These are phyloP conservation scores for Macquaria australasica DNA, from an alignment of 2,113 vertebrate species.

Conservation along the genomic window DNA sequence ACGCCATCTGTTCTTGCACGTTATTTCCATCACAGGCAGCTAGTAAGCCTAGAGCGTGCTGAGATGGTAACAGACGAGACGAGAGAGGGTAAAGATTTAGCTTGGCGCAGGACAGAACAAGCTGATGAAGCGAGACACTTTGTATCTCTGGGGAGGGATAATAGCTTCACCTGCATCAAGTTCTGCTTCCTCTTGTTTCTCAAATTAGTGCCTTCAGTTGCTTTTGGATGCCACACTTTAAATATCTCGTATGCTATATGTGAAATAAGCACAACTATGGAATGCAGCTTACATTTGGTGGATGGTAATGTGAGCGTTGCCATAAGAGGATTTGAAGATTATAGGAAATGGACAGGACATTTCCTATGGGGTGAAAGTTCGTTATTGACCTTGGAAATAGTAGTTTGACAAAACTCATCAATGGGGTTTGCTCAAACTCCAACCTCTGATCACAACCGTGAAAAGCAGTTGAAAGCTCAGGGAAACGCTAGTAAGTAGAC, in stretches of 20 bases:
- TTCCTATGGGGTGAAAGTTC: background rate
- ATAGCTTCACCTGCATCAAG: constrained; percentile 36
- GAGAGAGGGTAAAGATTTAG: constrained; percentile 53
- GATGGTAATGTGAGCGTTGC: background rate
- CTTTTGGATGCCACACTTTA: constrained; percentile 42
- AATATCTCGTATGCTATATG: constrained; percentile 21
- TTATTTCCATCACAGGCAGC: constrained; percentile 60
- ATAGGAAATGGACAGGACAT: background rate
- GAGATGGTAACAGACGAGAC: constrained; percentile 52
- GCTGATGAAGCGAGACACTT: constrained; percentile 57
- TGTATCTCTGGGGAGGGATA: constrained; percentile 49
- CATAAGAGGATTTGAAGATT: background rate
- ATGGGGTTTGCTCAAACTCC: too few species aligned
- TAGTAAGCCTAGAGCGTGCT: constrained; percentile 48
- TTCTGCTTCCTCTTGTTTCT: constrained; percentile 73
- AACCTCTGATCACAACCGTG: too few species aligned
- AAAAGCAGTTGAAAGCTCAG: background rate
- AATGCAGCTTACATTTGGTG: background rate
- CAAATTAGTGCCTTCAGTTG: constrained; percentile 67
- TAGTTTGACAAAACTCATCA: background rate
- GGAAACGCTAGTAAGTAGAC: background rate
- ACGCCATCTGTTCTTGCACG: constrained; percentile 54
- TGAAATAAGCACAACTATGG: constrained; percentile 8
- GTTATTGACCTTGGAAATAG: background rate
- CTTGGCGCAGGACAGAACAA: constrained; percentile 51